Base-by-base conservation (phyloP, 2,113 vertebrate genomes). In the Leptodactylus fuscus region DNA sequence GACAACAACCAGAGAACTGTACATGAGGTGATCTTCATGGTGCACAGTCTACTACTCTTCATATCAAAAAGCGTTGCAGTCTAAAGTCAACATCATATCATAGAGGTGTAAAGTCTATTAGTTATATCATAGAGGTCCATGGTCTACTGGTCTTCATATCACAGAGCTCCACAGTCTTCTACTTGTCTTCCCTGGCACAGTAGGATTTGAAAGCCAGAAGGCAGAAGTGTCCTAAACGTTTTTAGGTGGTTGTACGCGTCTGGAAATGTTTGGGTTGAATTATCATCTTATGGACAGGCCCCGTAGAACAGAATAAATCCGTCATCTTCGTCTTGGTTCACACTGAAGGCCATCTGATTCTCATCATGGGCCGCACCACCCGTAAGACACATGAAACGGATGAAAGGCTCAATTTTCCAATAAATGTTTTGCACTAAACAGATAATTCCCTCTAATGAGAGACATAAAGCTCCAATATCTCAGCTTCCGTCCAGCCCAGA, bases 381-480 rank as follows among this genome's bases (percentile, higher is more conserved):
- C 12, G n/a, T n/a, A n/a, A n/a, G 22, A 58, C 27, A 32, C 60
- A 29, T 62, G 24, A 62, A 62, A 32, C 60, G 3, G 7, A 62
- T 62, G 24, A 29, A 13, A 62, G 4, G 4, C 60, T 32, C 60
- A 62, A 62, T 62, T 62, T 62, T 62, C 60, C 60, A 62, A 62
- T 62, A 62, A 15, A 62, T 62, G 60, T 62, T 62, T 62, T 67
- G 62, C 32, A 67, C 13, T 67, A 67, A 20, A 34, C 12, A 67
- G 62, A 67, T 67, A 67, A 67, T 67, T 67, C 62, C 62, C 15
- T 67, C 1, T 34, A 67, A 67, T 20, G 32, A 67, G 62, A 67
- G 27, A 34, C 62, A 67, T 67, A 2, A 34, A 34, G 62, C 32
- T 8, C 16, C 5, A 20, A 32, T 65, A 65, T 65, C 60, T 65